Base-by-base conservation (phyloP, 2,113 vertebrate species). In the Crypturellus undulatus region DNA sequence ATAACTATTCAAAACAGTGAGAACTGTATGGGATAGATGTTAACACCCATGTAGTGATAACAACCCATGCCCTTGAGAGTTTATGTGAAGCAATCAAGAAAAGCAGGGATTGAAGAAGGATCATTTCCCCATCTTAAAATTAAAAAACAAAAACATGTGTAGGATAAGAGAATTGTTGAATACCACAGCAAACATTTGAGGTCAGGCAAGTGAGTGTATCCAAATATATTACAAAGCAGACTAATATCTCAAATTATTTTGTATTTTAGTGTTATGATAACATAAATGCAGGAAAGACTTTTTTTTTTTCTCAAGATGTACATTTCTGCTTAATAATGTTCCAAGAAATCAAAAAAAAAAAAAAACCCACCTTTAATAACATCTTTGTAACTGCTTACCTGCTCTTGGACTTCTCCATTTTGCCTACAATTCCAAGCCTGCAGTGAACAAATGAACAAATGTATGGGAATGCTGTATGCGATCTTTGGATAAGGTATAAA, bases 361-460 rank as follows among this genome's bases (percentile, higher is more conserved):
- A 18, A 38, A 38, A 38, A 38, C 6, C 6, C 4, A 18, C 51
- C 59, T 78, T 76, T 51, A 38, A 45, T 22, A 47, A 24, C n/a
- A 62, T 42, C 36, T 70, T 64, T 64, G 20, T 6, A 22, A 32
- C 3, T 67, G 24, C 84, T 96, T 78, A 93, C 80, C 89, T 83
- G 18, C 47, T 26, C 47, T 38, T 10, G 5, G 30, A 38, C 56
- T 69, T 79, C 82, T 94, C 87, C 84, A 93, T 95, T 71, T 67
- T 36, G 12, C 59, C 30, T 68, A 16, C 8, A 45, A 81, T 7
- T 81, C 51, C 47, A 51, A 58, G 42, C 21, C 69, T 72, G 32
- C 22, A 63, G 85, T 9, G 32, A 85, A 64, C 17, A 80, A 70
- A 76, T 1, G 5, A 85, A 64, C 17, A 80, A 70, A 76, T 1